Conservation (phyloP, 1,140 invertebrate genomes). For the Formica selysi region DNA sequence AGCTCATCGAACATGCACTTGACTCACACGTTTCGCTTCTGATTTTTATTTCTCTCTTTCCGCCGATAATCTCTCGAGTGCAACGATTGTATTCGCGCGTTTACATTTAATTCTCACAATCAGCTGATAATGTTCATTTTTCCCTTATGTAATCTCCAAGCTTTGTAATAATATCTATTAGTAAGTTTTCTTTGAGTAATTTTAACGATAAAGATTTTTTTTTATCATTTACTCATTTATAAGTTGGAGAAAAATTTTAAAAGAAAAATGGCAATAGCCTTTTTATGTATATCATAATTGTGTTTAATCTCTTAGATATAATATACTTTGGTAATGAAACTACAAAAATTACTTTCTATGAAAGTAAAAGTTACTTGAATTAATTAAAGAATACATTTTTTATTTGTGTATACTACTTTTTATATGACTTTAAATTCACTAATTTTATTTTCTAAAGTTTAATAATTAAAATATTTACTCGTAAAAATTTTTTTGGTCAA, state of each 20-base stretch:
- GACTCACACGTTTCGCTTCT: slow-evolving; percentile 27
- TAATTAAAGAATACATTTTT: slow-evolving; percentile 22
- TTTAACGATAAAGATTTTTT: not conserved
- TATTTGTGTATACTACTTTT: not conserved
- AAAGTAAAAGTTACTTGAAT: slow-evolving; percentile 1
- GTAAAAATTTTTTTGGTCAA: not conserved
- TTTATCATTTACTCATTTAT: not conserved
- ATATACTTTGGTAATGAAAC: not conserved
- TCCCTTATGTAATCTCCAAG: not conserved
- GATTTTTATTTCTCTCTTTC: slow-evolving; percentile 2
- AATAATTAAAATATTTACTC: slow-evolving; percentile 4
- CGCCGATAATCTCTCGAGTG: slow-evolving; percentile 2
- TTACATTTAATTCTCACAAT: not conserved
- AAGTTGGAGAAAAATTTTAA: not conserved
- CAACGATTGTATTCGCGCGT: not conserved
- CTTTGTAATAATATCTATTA: not conserved
- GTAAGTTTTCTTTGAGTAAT: not conserved
- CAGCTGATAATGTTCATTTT: not conserved
- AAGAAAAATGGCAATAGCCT: not conserved
- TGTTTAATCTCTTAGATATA: slow-evolving; percentile 10
- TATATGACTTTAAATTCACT: not conserved
- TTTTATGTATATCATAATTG: not conserved
- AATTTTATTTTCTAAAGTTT: slow-evolving; percentile 6
- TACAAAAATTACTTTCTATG: not conserved
- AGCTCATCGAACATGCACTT: slow-evolving; percentile 40